Evolutionary conservation across 2,797 vertebrate species (phyloP).

Genomic region (Periparus ater): DNA sequence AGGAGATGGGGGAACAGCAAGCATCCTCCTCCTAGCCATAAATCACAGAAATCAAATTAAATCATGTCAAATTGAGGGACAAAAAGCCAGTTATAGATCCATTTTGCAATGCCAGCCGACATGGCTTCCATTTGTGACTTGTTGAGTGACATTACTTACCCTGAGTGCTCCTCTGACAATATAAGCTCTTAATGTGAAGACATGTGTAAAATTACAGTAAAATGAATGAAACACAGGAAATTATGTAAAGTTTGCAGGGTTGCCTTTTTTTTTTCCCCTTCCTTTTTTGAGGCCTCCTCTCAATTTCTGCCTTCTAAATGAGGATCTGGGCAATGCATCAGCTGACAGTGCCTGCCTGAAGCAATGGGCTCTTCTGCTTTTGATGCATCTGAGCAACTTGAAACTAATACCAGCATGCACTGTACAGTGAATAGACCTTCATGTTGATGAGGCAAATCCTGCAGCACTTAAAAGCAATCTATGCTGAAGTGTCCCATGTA

Average conservation of each 20-base stretch:
- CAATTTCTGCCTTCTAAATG: slow-evolving; percentile 19
- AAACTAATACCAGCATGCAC: neutral
- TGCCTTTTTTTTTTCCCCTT: fast-evolving
- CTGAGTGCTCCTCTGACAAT: slow-evolving; percentile 71
- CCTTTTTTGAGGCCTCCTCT: neutral
- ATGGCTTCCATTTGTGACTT: slow-evolving; percentile 74
- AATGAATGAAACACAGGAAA: slow-evolving; percentile 55
- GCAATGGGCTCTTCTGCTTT: neutral
- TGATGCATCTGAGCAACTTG: slow-evolving; percentile 25
- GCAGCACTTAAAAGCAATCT: slow-evolving; percentile 33
- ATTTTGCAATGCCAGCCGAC: slow-evolving; percentile 66
- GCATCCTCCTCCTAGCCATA: slow-evolving; percentile 56
- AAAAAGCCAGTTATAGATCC: slow-evolving; percentile 78
- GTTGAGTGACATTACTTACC: slow-evolving; percentile 72
- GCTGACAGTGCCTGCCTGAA: neutral
- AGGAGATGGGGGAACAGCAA: neutral
- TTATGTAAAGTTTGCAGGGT: slow-evolving; percentile 23
- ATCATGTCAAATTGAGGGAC: slow-evolving; percentile 75
- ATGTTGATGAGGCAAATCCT: slow-evolving; percentile 32
- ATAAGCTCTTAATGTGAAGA: slow-evolving; percentile 67
- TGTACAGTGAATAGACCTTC: neutral
- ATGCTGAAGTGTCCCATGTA: slow-evolving; percentile 25
- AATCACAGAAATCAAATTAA: slow-evolving; percentile 79
- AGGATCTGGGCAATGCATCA: neutral
- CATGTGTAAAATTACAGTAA: slow-evolving; percentile 52